Evolutionary conservation across 2,797 vertebrate species (phyloP).

Genomic region (Rhinella marina): DNA sequence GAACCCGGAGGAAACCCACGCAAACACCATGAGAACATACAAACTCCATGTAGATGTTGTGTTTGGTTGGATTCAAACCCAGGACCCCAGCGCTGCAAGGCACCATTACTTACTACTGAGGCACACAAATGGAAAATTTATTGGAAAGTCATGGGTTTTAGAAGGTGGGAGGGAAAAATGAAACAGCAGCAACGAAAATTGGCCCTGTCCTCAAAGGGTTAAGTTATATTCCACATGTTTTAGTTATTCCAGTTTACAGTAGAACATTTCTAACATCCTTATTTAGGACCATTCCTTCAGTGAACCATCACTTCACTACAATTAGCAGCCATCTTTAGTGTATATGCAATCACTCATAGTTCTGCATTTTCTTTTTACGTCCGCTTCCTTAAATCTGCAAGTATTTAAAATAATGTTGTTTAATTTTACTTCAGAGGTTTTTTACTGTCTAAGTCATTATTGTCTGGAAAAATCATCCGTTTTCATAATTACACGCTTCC

Average conservation of each 20-base stretch:
- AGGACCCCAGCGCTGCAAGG: no score
- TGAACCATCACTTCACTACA: constrained; percentile 49
- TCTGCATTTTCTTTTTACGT: not conserved
- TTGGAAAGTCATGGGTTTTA: no score
- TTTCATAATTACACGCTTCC: constrained; percentile 10
- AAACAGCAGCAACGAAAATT: no score
- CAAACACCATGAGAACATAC: no score
- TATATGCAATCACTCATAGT: constrained; percentile 8
- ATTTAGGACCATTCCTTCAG: not conserved
- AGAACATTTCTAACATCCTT: not conserved
- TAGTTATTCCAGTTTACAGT: not conserved
- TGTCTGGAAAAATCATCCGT: constrained; percentile 10
- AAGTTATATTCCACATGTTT: not conserved
- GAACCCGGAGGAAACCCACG: no score
- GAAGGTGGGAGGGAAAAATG: no score
- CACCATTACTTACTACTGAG: no score
- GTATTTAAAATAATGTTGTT: constrained; percentile 35
- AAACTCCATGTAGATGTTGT: no score
- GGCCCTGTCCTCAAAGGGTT: no score
- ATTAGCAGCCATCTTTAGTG: constrained; percentile 7
- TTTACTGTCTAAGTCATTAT: not conserved
- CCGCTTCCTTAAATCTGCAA: constrained; percentile 33
- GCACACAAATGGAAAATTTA: no score
- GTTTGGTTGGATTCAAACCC: no score
- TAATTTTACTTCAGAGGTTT: constrained; percentile 24